These are phyloP conservation scores for Pherbina coryleti DNA, from an alignment of 2,888 invertebrate genomes.

Conservation along the genomic window DNA sequence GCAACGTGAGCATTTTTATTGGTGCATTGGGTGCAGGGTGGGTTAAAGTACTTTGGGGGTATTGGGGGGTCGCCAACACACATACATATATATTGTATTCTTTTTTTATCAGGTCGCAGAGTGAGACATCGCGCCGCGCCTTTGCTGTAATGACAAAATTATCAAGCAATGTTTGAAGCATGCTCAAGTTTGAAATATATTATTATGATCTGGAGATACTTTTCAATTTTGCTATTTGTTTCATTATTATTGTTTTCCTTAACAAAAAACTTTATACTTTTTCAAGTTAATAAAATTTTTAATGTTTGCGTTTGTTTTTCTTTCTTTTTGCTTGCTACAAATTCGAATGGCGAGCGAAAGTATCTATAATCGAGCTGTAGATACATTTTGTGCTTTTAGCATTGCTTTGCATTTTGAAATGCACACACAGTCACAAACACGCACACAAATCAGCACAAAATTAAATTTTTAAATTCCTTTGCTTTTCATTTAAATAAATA, in stretches of 20 bases:
- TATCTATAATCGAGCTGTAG: slow-evolving; percentile 24
- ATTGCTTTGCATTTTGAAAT: slow-evolving; percentile 47
- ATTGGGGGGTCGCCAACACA: too few relatives aligned
- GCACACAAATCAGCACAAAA: neutral
- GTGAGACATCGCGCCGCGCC: too few relatives aligned
- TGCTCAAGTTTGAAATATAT: neutral
- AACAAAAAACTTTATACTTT: too few relatives aligned
- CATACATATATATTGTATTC: too few relatives aligned
- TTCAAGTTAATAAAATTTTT: too few relatives aligned
- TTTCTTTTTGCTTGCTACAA: neutral
- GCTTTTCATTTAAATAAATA: neutral
- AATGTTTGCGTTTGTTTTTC: neutral
- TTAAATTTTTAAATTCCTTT: slow-evolving; percentile 21
- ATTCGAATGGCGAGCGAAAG: slow-evolving; percentile 26
- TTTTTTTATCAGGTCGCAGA: too few relatives aligned
- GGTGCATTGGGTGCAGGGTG: neutral
- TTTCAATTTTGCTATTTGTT: neutral
- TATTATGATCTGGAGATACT: neutral
- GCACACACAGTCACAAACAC: slow-evolving; percentile 36
- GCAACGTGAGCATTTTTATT: neutral
- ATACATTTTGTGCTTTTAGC: slow-evolving; percentile 6
- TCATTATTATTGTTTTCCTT: neutral
- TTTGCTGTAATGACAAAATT: neutral
- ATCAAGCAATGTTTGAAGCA: neutral
- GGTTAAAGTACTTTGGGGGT: too few relatives aligned